Evolutionary conservation across 1,140 invertebrate species (phyloP).

Genomic region (Rhopalosiphum maidis): DNA sequence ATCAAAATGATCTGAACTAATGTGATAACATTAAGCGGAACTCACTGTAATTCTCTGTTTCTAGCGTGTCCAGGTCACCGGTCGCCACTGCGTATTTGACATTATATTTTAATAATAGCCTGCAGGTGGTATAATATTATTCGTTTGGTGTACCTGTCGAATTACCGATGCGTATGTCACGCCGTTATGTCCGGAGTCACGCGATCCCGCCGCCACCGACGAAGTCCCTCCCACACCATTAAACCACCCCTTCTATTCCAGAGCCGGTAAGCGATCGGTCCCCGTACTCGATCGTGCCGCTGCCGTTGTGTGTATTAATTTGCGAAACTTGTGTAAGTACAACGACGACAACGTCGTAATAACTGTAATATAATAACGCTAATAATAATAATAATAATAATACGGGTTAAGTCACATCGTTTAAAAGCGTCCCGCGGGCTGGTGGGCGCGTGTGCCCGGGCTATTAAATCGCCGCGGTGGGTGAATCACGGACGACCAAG

Average conservation of each 20-base stretch:
- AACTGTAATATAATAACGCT: neutral
- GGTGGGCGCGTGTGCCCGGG: slow-evolving; percentile 25
- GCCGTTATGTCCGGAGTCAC: neutral
- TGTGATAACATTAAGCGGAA: no score
- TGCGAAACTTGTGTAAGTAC: neutral
- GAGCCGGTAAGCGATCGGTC: neutral
- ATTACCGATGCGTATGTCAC: neutral
- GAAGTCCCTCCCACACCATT: neutral
- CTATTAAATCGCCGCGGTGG: neutral
- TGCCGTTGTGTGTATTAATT: neutral
- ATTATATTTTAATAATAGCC: neutral
- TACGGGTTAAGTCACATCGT: neutral
- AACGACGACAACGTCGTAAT: neutral
- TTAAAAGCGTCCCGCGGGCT: slow-evolving; percentile 1
- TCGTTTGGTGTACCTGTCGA: neutral
- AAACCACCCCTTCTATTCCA: neutral
- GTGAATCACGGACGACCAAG: neutral
- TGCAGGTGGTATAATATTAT: neutral
- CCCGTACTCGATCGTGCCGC: slow-evolving; percentile 31
- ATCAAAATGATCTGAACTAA: no score
- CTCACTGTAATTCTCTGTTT: neutral
- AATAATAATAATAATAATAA: slow-evolving; percentile 16
- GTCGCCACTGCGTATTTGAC: neutral
- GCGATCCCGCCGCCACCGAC: neutral
- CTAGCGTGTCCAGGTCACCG: neutral